A percentile compares a stretch with the other conserved stretches of the same genome.
Evolutionary conservation across 2,797 vertebrate species (phyloP).

Genomic region (Cyclura pinguis): DNA sequence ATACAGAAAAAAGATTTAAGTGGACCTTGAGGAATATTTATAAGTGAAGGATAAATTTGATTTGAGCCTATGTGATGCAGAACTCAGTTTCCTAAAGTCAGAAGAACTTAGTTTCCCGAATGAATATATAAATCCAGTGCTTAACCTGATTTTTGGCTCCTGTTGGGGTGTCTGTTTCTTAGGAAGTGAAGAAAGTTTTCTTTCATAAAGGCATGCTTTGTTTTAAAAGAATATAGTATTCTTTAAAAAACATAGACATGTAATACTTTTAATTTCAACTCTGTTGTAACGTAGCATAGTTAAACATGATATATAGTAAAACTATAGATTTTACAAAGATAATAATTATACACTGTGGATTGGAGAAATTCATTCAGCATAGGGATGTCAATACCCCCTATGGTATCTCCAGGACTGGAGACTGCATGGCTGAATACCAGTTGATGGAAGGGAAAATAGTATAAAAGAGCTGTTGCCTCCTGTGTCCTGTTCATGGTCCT

Average conservation of each 20-base stretch:
- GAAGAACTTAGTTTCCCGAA: constrained; percentile 7
- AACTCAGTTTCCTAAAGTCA: background rate
- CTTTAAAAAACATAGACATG: background rate
- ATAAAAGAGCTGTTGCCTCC: background rate
- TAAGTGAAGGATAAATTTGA: background rate
- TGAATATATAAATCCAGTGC: background rate
- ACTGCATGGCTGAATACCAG: background rate
- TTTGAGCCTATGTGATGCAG: background rate
- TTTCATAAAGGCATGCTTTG: background rate
- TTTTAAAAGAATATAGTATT: background rate
- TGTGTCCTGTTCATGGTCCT: background rate
- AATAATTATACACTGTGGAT: no score
- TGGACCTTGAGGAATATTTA: background rate
- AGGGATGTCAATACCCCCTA: background rate
- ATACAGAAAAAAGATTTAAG: background rate
- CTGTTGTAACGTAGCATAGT: background rate
- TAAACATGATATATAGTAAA: background rate
- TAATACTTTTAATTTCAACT: background rate
- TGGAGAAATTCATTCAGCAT: no score
- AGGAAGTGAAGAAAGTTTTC: background rate
- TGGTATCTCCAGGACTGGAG: background rate
- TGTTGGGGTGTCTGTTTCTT: background rate
- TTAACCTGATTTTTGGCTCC: background rate
- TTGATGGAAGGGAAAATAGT: background rate
- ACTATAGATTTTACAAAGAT: background rate